Evolutionary conservation across 2,113 vertebrate genomes (phyloP), one percentile per base, ranked within the genome.

Genomic region (Tetrao urogallus): DNA sequence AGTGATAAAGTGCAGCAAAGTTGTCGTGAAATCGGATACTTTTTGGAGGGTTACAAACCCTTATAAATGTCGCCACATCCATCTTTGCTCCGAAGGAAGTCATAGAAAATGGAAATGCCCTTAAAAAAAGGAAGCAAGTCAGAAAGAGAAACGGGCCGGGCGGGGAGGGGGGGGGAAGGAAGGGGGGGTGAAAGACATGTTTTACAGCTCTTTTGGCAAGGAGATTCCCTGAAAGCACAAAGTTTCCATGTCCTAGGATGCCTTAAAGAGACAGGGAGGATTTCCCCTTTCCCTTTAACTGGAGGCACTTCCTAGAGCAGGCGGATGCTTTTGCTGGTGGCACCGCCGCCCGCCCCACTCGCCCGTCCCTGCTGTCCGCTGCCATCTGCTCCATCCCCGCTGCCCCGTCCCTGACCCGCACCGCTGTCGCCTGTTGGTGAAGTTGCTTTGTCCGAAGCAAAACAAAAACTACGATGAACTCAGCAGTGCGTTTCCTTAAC

Each of bases 1-100:
- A 92, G 76, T 88, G 61, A 95, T 95, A 92, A 92, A 86, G 73
- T 88, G 92, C 88, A 87, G 90, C 78, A 3, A 89, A 92, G 83
- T 96, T 87, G 92, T 83, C 74, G 58, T 97, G 97, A 97, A 98
- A 97, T 85, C 15, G 86, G 97, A 97, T 97, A 96, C 97, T 97
- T 96, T 71, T 92, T 11, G 52, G 95, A 96, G 94, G 92, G 94
- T 80, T 96, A 86, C 89, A 96, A 96, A 82, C 92, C 74, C 94
- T 96, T 94, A 93, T 90, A 91, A 97, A 96, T 40, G 81, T 94
- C 38, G 87, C 93, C 94, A 90, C 95, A 94, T 96, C 92, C 94
- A 97, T 94, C 91, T 93, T 85, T 48, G 85, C 77, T 61, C 78
- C 38, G 88, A 95, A 94, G 80, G 94, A 95, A 95, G 94, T 92